phyloP scores from a whole-genome alignment of 1,140 invertebrate genomes.

The Bombus terrestris region DNA sequence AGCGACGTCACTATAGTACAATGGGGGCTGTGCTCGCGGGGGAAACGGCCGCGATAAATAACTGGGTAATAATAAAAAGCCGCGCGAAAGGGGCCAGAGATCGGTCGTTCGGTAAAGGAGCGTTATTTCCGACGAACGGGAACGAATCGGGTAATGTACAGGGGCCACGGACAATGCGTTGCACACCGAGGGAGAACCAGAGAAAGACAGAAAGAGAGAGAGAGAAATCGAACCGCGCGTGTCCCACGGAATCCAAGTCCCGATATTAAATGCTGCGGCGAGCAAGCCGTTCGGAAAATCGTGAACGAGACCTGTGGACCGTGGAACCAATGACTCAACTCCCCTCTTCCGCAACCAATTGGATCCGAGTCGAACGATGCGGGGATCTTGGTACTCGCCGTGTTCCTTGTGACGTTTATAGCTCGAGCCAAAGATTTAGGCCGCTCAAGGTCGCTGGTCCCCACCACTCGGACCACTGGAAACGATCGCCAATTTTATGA shows the following conservation, averaged over 20 bases:
- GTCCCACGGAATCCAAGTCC: not conserved
- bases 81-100: slow-evolving; percentile 31
- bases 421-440: not conserved
- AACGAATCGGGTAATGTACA: slow-evolving; percentile 63
- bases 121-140: slow-evolving; percentile 58
- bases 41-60: slow-evolving; percentile 75
- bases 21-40: slow-evolving; percentile 71
- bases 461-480: not conserved
- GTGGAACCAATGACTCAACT: not conserved
- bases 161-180: slow-evolving; percentile 48
- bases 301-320: not conserved
- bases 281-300: slow-evolving; percentile 30
- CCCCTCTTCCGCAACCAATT: not conserved
- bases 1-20: slow-evolving; percentile 63
- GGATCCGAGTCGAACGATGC: not conserved
- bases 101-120: slow-evolving; percentile 24
- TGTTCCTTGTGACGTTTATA: not conserved
- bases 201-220: not conserved
- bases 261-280: slow-evolving; percentile 7
- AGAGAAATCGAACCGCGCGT: not conserved
- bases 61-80: slow-evolving; percentile 75
- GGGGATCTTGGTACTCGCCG: not conserved
- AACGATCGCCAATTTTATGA: not conserved
- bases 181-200: not conserved
- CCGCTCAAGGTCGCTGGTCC: not conserved